phyloP scores from a whole-genome alignment of 1,140 invertebrate species.

The Thaumatotibia leucotreta region DNA sequence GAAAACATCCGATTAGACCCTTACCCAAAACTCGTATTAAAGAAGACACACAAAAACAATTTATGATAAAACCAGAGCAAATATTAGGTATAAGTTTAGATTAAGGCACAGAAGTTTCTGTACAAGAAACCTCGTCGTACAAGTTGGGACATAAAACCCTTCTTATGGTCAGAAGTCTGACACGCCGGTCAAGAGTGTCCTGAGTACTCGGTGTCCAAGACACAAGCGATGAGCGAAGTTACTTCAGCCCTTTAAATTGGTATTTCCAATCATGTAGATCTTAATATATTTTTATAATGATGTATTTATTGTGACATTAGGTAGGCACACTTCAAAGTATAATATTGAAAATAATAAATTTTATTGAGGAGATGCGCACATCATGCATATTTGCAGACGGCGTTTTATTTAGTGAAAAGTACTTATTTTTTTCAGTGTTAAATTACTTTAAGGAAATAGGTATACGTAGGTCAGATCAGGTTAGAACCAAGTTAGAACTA shows the following conservation, averaged over 20 bases:
- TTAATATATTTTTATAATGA: too few relatives aligned
- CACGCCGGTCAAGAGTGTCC: not conserved
- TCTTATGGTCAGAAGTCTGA: conserved; percentile 6
- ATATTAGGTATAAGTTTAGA: conserved; percentile 9
- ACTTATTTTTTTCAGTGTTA: too few relatives aligned
- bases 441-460: too few relatives aligned
- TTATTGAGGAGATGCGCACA: too few relatives aligned
- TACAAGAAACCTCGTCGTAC: not conserved
- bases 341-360: too few relatives aligned
- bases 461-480: too few relatives aligned
- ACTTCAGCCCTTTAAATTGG: too few relatives aligned
- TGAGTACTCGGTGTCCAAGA: not conserved
- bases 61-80: not conserved
- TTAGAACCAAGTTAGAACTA: too few relatives aligned
- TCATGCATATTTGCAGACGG: too few relatives aligned
- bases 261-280: too few relatives aligned
- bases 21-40: not conserved
- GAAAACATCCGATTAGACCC: not conserved
- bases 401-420: too few relatives aligned
- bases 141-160: conserved; percentile 4
- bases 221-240: not conserved
- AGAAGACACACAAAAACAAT: conserved; percentile 2
- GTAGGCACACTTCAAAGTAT: not conserved
- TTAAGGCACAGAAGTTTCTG: conserved; percentile 7
- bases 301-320: too few relatives aligned